These are phyloP conservation scores for Eupithecia inturbata DNA, from an alignment of 2,888 invertebrate species.

Conservation along the genomic window DNA sequence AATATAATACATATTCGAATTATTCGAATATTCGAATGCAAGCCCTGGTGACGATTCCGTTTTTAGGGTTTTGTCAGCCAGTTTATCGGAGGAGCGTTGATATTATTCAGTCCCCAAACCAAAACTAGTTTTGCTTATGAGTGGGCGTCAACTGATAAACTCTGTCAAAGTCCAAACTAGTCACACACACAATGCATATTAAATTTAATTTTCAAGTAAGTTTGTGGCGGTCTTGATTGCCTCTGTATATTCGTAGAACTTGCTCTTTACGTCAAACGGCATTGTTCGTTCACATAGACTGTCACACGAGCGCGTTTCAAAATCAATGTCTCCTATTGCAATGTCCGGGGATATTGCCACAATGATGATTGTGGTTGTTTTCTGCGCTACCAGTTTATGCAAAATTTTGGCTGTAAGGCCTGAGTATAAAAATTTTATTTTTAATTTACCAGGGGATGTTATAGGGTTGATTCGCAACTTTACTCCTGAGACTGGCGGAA, in stretches of 20 bases:
- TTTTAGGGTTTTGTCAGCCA: neutral
- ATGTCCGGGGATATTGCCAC: conserved; percentile 21
- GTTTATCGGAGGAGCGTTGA: neutral
- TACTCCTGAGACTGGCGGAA: neutral
- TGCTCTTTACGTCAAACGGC: conserved; percentile 23
- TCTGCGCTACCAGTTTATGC: neutral
- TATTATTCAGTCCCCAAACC: neutral
- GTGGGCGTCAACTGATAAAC: neutral
- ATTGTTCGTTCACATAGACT: conserved; percentile 24
- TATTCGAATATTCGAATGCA: too few relatives aligned
- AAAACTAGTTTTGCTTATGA: neutral
- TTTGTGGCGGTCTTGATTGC: conserved; percentile 8
- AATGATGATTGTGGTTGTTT: neutral
- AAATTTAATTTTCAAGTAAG: neutral
- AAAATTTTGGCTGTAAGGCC: neutral
- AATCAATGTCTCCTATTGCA: conserved; percentile 24
- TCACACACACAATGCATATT: neutral
- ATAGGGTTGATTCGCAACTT: neutral
- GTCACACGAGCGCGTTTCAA: conserved; percentile 17
- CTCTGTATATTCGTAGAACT: conserved; percentile 14
- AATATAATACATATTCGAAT: too few relatives aligned
- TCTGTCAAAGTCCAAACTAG: neutral
- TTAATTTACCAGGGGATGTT: too few relatives aligned
- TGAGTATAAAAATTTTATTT: neutral
- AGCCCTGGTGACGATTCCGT: neutral